Percentiles rank a stretch among this genome's conserved stretches.
Conservation (phyloP, 2,888 invertebrate genomes). For the Metacarcinus magister region DNA sequence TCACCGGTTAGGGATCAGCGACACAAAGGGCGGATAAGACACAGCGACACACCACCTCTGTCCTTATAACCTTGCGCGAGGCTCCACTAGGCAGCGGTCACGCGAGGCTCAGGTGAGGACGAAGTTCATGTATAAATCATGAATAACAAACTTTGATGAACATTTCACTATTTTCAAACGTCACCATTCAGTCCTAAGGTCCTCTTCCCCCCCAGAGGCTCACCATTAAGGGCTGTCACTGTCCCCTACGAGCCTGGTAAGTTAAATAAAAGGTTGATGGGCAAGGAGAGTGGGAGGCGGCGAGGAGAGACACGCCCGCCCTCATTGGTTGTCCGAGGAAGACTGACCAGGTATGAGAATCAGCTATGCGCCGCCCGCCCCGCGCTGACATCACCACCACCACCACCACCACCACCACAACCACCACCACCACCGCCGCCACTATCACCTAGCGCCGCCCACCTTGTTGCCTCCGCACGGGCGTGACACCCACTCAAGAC, state of each 20-base stretch:
- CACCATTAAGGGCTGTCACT: neutral
- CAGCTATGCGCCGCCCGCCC: constrained; percentile 1
- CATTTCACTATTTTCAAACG: neutral
- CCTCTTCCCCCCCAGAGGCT: neutral
- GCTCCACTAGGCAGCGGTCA: neutral
- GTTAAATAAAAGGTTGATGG: neutral
- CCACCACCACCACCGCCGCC: constrained; percentile 26
- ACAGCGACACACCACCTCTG: neutral
- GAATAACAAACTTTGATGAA: neutral
- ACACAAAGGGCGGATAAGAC: neutral
- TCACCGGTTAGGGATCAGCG: neutral
- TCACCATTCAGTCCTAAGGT: neutral
- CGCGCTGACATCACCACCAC: constrained; percentile 29
- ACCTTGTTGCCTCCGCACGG: neutral
- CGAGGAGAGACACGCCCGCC: constrained; percentile 26
- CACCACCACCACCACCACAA: constrained; percentile 22
- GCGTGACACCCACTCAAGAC: neutral
- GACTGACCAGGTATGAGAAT: constrained; percentile 45
- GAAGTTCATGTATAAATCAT: neutral
- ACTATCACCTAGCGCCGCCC: neutral
- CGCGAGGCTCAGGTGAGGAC: neutral
- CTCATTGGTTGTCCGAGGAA: neutral
- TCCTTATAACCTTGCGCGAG: constrained; percentile 46
- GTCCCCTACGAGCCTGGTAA: neutral
- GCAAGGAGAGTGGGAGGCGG: neutral